Evolutionary conservation across 2,113 vertebrate genomes (phyloP), one percentile per base, ranked within the genome.

Genomic region (rabbit (Oryctolagus cuniculus)): DNA sequence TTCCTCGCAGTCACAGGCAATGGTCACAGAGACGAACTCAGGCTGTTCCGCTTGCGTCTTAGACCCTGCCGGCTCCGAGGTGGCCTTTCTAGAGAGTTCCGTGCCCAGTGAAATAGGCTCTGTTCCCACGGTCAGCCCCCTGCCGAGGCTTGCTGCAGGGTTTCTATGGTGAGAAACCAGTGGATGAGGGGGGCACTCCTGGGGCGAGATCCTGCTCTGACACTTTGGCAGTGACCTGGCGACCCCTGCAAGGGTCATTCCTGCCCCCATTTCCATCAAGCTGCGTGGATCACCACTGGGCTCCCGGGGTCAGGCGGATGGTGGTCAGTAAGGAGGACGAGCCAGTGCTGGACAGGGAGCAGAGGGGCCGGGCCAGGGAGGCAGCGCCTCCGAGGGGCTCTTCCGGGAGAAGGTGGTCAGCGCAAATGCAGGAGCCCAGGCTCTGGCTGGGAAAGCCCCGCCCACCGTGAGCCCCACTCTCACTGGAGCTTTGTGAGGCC

Each of bases 151-250:
- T 58, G 91, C 27, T 77, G 92, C 36, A 38, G 61, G 0, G 0
- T 1, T 3, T 89, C 97, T 97, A 58, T 96, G 97, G 92, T 77
- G 93, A 97, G 96, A 96, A 97, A 94, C 93, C 88, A 95, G 91
- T 89, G 91, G 94, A 80, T 63, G 67, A 61, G 93, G 91, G 75
- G 93, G 61, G 34, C 87, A 6, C 80, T 79, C 24, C 69, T 16
- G 51, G 0, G 2, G 38, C 82, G 29, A 81, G 83, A 10, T 11
- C 16, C 17, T 34, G 84, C n/a, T 64, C 90, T 36, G 89, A 85
- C 70, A 95, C 5, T 96, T 95, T 78, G 92, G 1, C 38, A 91
- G 83, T 44, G 44, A 44, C 44, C 44, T 7, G 44, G 44, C 69
- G 19, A 0, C 1, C 64, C 55, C 1, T 3, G 87, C 87, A 53